Conservation (phyloP, 2,888 invertebrate species). For the Phyto melanocephala region DNA sequence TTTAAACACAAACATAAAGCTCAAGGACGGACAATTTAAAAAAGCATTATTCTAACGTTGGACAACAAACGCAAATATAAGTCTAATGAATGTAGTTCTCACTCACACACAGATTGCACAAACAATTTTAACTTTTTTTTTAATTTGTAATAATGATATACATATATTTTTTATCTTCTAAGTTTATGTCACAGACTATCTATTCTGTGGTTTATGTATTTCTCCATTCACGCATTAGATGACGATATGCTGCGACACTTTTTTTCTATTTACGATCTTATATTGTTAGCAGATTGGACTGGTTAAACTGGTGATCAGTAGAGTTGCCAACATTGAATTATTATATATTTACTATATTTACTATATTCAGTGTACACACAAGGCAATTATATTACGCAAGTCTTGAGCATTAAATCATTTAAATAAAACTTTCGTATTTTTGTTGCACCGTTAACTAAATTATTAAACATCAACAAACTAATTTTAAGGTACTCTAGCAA, state of each 20-base stretch:
- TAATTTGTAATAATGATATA: neutral
- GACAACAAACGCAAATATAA: slow-evolving; percentile 35
- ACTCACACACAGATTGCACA: slow-evolving; percentile 48
- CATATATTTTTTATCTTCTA: neutral
- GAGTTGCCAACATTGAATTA: slow-evolving; percentile 16
- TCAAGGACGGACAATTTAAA: slow-evolving; percentile 57
- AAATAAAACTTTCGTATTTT: no score
- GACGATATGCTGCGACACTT: slow-evolving; percentile 47
- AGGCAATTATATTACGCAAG: no score
- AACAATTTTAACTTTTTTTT: neutral
- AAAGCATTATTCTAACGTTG: slow-evolving; percentile 55
- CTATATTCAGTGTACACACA: no score
- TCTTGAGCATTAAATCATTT: no score
- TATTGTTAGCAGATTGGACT: slow-evolving; percentile 24
- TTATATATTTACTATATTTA: no score
- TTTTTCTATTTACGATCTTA: slow-evolving; percentile 52
- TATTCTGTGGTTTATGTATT: neutral
- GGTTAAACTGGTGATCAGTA: slow-evolving; percentile 20
- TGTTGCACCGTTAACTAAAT: no score
- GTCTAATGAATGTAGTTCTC: slow-evolving; percentile 4
- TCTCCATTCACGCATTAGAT: slow-evolving; percentile 27
- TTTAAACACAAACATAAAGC: slow-evolving; percentile 36
- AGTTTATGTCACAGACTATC: no score
- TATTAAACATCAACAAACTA: no score
- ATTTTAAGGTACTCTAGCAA: no score